Percentiles rank a stretch among this genome's conserved stretches.
These are phyloP conservation scores for Mormyrops boulengeri DNA, from an alignment of 2,797 vertebrate genomes.

Conservation along the genomic window DNA sequence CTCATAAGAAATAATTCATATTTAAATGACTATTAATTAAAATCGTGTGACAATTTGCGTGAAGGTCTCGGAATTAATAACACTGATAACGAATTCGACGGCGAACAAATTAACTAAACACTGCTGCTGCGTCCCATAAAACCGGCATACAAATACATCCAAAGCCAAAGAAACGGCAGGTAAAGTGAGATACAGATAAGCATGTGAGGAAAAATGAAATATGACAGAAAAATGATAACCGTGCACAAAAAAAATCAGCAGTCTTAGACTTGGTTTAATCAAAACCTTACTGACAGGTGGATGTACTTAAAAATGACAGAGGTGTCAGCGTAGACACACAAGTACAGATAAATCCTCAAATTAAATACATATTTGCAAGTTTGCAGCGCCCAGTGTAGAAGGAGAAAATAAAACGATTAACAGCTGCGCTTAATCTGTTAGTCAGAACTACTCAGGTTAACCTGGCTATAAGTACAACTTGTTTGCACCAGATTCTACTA, in stretches of 20 bases:
- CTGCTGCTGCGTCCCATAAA: neutral
- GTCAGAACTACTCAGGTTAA: neutral
- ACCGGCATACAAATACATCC: neutral
- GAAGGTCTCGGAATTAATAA: neutral
- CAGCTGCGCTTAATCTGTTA: neutral
- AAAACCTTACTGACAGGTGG: neutral
- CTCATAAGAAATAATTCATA: neutral
- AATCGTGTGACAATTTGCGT: neutral
- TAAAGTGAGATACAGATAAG: neutral
- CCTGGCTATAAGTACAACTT: neutral
- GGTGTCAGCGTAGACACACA: neutral
- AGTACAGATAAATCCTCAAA: neutral
- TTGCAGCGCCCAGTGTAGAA: neutral
- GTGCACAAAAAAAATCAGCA: neutral
- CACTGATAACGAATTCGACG: neutral
- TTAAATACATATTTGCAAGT: neutral
- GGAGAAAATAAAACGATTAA: neutral
- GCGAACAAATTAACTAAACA: neutral
- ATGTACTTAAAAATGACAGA: neutral
- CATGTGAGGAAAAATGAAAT: neutral
- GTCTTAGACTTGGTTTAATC: neutral
- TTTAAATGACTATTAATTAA: neutral
- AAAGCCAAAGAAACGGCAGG: neutral
- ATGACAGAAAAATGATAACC: neutral
- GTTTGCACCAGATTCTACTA: neutral